Evolutionary conservation across 2,113 vertebrate species (phyloP), one percentile per base, ranked within the genome.

Genomic region (Psephotus haematonotus): DNA sequence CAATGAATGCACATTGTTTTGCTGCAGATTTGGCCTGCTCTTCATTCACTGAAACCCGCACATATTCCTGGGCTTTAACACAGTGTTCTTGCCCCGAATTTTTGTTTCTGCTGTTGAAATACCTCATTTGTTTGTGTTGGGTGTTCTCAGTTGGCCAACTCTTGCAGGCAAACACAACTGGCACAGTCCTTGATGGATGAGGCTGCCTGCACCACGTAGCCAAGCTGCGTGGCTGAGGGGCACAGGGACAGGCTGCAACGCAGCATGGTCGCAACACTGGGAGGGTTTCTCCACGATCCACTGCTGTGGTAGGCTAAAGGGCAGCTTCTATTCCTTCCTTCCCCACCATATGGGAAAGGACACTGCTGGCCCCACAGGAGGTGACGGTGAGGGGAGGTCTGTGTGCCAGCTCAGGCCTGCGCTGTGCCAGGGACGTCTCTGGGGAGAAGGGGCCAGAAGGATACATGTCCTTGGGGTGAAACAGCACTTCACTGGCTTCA

Each of bases 161-260:
- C 28, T n/a, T 49, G 46, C 37, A 64, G 28, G 22, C 29, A 17
- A 81, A 17, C 8, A 57, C 0, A 0, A 24, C 39, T 25, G 50
- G 22, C 0, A 1, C 49, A 31, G 69, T 22, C 19, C 10, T 9
- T 6, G 6, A 35, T 29, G 52, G 31, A 31, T 1, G 1, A 60
- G 44, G 55, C 55, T 65, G 33, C 53, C 47, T 1, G 3, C 1
- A 3, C 6, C 1, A 0, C 0, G 1, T 7, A 31, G n/a, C 27
- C 0, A 1, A 71, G 44, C 37, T 0, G 1, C 11, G 5, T n/a
- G 39, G n/a, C 37, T 35, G 65, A 12, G 23, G 35, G 3, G 3
- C 57, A 14, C 16, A 7, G 64, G 39, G 6, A 25, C 55, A 50
- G 43, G 25, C 13, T 1, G 1, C 35, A 29, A 11, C 1, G 2